Conservation (phyloP, 1,140 invertebrate genomes). For the Bilobella aurantiaca region DNA sequence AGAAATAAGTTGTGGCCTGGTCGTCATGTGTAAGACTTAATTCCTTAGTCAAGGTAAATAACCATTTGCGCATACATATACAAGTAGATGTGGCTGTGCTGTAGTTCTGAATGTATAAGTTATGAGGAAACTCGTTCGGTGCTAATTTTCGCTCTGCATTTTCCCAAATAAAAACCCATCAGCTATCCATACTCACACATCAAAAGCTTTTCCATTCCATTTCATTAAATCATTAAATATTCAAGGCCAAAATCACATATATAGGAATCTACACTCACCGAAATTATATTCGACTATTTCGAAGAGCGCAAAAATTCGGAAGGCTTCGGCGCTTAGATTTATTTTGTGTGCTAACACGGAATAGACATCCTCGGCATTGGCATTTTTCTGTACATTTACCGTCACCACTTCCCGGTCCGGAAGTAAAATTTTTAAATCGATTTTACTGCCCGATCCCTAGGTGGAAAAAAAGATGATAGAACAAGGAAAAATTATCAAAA, state of each 20-base stretch:
- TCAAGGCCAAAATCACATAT: too few species aligned
- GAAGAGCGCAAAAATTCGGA: constrained; percentile 91
- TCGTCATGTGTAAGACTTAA: constrained; percentile 53
- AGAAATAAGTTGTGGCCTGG: constrained; percentile 60
- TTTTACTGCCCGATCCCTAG: constrained; percentile 65
- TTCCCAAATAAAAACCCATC: too few species aligned
- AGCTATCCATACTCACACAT: too few species aligned
- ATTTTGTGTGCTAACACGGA: constrained; percentile 78
- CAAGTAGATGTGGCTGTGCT: constrained; percentile 96
- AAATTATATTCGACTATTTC: constrained; percentile 97
- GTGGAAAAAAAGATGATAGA: background rate
- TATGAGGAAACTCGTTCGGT: constrained; percentile 88
- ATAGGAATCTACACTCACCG: too few species aligned
- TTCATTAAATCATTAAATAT: too few species aligned
- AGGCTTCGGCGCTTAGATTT: constrained; percentile 62
- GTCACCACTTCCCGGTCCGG: constrained; percentile 80
- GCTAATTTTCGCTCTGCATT: constrained; percentile 90
- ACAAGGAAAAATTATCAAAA: background rate
- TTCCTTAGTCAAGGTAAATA: constrained; percentile 72
- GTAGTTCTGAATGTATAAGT: constrained; percentile 97
- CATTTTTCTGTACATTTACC: constrained; percentile 81
- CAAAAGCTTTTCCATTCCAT: too few species aligned
- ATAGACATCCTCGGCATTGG: constrained; percentile 84
- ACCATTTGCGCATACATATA: constrained; percentile 84
- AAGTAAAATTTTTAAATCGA: constrained; percentile 79